Evolutionary conservation across 2,797 vertebrate species (phyloP).

Genomic region (Sternotherus odoratus): DNA sequence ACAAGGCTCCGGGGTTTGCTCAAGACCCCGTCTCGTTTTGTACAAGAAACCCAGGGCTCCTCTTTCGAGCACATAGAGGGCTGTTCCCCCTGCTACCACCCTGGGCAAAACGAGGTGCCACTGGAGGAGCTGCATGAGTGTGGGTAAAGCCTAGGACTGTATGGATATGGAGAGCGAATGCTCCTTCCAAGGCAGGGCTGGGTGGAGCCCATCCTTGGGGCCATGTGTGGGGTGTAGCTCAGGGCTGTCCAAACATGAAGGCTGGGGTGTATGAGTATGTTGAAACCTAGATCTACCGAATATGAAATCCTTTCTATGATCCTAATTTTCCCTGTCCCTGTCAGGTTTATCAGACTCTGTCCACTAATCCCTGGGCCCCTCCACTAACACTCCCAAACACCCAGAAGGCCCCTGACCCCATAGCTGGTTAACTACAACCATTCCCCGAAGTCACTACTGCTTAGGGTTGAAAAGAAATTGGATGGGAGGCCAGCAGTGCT

Average conservation of each 20-base stretch:
- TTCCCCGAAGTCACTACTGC: not conserved
- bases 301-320: not conserved
- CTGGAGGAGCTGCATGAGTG: rapidly evolving
- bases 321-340: not conserved
- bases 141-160: not conserved
- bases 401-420: slow-evolving; percentile 37
- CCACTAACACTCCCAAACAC: not conserved
- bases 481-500: not conserved
- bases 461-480: not conserved
- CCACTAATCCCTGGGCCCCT: not conserved
- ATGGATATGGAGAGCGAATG: not conserved
- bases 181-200: not conserved
- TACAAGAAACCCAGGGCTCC: not conserved
- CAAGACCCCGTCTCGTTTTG: not conserved
- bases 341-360: not conserved
- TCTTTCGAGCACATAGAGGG: not conserved
- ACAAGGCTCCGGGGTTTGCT: not conserved
- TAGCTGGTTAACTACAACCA: slow-evolving; percentile 34
- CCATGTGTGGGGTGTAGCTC: not conserved
- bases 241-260: not conserved
- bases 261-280: rapidly evolving
- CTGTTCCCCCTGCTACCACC: not conserved
- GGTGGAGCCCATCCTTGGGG: not conserved
- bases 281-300: not conserved
- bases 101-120: not conserved